phyloP scores from a whole-genome alignment of 2,797 vertebrate genomes.

The Lagodon rhomboides region DNA sequence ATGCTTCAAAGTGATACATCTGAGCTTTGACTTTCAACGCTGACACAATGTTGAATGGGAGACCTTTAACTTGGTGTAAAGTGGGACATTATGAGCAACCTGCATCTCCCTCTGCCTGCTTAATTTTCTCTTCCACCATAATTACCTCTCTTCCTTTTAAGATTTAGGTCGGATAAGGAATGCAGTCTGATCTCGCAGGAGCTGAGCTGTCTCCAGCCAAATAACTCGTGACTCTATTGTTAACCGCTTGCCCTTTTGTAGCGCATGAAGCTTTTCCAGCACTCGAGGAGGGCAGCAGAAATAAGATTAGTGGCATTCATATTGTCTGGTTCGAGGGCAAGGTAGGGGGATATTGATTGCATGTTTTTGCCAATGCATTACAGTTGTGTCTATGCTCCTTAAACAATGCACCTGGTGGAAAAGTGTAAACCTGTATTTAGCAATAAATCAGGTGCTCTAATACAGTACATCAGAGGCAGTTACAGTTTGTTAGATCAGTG shows the following conservation, averaged over 20 bases:
- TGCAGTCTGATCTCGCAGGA: constrained; percentile 72
- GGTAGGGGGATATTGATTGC: constrained; percentile 39
- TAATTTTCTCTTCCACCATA: constrained; percentile 48
- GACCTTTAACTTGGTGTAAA: constrained; percentile 17
- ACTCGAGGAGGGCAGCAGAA: constrained; percentile 35
- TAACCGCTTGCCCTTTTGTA: constrained; percentile 61
- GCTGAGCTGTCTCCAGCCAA: constrained; percentile 68
- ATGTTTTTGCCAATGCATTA: constrained; percentile 20
- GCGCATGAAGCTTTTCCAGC: constrained; percentile 56
- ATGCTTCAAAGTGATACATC: constrained; percentile 20
- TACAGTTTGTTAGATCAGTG: constrained; percentile 48
- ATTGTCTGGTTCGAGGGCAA: constrained; percentile 23
- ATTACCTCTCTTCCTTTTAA: constrained; percentile 69
- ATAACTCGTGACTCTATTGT: constrained; percentile 81
- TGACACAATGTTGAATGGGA: constrained; percentile 3
- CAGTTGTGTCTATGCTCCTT: constrained; percentile 11
- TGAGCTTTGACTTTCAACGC: constrained; percentile 26
- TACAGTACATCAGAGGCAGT: background rate
- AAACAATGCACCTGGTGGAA: constrained; percentile 36
- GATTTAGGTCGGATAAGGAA: constrained; percentile 78
- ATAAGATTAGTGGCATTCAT: constrained; percentile 57
- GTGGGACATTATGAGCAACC: constrained; percentile 16
- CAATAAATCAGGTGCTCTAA: constrained; percentile 43
- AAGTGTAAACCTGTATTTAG: constrained; percentile 25
- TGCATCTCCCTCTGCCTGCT: constrained; percentile 17